A percentile compares a stretch with the other conserved stretches of the same genome.
Evolutionary conservation across 2,888 invertebrate genomes (phyloP).

Genomic region (Drosophila nr. perissopoda): DNA sequence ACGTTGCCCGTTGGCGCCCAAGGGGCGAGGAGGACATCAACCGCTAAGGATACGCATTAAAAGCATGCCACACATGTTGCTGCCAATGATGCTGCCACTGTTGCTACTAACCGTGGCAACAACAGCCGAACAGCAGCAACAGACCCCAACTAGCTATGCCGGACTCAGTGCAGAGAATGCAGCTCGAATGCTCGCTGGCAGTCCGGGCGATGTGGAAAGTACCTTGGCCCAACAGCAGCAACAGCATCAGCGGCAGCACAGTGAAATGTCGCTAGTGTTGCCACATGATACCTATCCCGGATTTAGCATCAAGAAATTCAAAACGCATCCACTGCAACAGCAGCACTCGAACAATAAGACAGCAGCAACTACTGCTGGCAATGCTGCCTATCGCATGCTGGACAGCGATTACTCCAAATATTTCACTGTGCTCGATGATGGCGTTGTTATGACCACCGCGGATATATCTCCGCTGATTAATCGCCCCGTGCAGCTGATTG

Average conservation of each 20-base stretch:
- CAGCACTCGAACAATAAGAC: constrained; percentile 34
- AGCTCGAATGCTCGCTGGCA: constrained; percentile 80
- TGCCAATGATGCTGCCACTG: constrained; percentile 12
- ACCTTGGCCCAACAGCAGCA: background rate
- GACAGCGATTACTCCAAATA: constrained; percentile 93
- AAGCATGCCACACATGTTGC: constrained; percentile 36
- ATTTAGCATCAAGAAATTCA: constrained; percentile 93
- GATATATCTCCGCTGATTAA: constrained; percentile 93
- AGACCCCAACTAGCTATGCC: constrained; percentile 45
- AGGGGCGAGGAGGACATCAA: constrained; percentile 38
- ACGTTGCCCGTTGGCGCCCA: constrained; percentile 69
- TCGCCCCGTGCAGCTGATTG: constrained; percentile 91
- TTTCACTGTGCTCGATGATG: constrained; percentile 94
- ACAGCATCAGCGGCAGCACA: constrained; percentile 46
- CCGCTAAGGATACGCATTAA: constrained; percentile 36
- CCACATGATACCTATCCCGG: constrained; percentile 96
- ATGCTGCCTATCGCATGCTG: constrained; percentile 87
- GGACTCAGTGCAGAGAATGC: constrained; percentile 80
- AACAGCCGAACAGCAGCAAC: constrained; percentile 16
- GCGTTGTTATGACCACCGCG: constrained; percentile 95
- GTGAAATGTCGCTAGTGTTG: constrained; percentile 87
- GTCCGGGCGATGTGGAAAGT: constrained; percentile 58
- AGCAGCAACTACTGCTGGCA: background rate
- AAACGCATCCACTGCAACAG: constrained; percentile 81
- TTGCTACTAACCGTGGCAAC: constrained; percentile 13